Evolutionary conservation across 2,888 invertebrate genomes (phyloP), one percentile per base, ranked within the genome.

Genomic region (Tigriopus californicus): DNA sequence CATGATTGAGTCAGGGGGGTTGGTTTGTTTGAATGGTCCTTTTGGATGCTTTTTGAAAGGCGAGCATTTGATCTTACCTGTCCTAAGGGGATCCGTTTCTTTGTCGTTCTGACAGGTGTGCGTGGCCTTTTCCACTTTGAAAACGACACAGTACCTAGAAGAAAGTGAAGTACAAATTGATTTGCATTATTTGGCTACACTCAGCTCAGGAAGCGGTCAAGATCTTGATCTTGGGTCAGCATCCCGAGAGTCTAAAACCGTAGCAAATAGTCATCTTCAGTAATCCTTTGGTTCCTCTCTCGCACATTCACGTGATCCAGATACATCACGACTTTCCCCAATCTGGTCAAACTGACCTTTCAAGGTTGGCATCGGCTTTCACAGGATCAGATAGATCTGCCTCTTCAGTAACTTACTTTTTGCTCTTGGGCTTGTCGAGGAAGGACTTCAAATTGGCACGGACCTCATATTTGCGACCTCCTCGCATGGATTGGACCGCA

Each of bases 61-160:
- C 33, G 8, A 3, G 33, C 3, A 33, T 33, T 33, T 33, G 33
- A 3, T 64, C 70, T 68, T 74, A 83, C 86, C 86, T 79, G 85
- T 85, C 68, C 80, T 75, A 64, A 87, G 72, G 2, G 80, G 71
- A 63, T 80, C 80, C 68, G 83, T 85, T 62, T 79, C 80, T 12
- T 80, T 76, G 67, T 85, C 80, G 67, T 81, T 79, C 69, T 82
- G 80, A 70, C 87, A 87, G 8, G 83, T 82, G 68, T 85, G 85
- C 41, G 85, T 81, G 12, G 84, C 81, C 72, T 85, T 87, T 63
- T 82, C 77, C 60, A 90, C 81, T 70, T 85, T 82, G 68, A 84
- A 89, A 68, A 83, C 82, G 2, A 87, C 83, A 71, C 87, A 87
- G 71, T 90, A 88, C 70, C 90, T 89, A 80, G 42, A 79, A 78